phyloP scores from a whole-genome alignment of 1,140 invertebrate species.

The Drosophila setifemur region DNA sequence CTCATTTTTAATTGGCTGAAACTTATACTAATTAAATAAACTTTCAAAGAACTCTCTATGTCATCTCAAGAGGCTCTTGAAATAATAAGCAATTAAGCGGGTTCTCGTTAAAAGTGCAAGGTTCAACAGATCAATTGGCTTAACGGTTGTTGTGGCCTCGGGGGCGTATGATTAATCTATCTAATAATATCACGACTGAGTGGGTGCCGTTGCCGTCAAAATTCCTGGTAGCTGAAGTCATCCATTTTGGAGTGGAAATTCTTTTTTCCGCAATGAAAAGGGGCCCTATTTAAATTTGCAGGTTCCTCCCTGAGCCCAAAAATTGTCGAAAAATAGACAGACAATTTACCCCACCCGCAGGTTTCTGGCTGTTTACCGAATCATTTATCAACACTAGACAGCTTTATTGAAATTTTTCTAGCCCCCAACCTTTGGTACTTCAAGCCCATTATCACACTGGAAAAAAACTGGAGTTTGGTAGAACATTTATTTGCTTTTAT shows the following conservation, averaged over 20 bases:
- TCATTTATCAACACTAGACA: constrained; percentile 69
- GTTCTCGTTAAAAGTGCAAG: constrained; percentile 24
- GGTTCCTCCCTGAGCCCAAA: not conserved
- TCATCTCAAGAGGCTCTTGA: not conserved
- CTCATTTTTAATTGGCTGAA: not conserved
- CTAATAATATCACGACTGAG: constrained; percentile 17
- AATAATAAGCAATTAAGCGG: constrained; percentile 35
- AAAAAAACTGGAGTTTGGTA: too few relatives aligned
- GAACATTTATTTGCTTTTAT: too few relatives aligned
- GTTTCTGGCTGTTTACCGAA: constrained; percentile 13
- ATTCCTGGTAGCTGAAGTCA: constrained; percentile 28
- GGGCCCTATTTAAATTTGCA: constrained; percentile 12
- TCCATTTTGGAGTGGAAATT: not conserved
- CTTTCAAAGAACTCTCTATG: constrained; percentile 12
- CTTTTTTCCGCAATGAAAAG: not conserved
- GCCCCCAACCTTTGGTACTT: not conserved
- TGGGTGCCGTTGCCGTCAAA: not conserved
- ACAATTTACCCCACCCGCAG: constrained; percentile 26
- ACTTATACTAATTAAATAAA: constrained; percentile 5
- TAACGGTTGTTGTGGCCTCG: constrained; percentile 21
- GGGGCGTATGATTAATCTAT: constrained; percentile 70
- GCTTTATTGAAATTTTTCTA: constrained; percentile 66
- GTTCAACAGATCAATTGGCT: constrained; percentile 33
- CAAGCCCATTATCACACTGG: not conserved
- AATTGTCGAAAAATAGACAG: constrained; percentile 4